Evolutionary conservation across 2,888 invertebrate genomes (phyloP).

Genomic region (Dicranocentrus wangi): DNA sequence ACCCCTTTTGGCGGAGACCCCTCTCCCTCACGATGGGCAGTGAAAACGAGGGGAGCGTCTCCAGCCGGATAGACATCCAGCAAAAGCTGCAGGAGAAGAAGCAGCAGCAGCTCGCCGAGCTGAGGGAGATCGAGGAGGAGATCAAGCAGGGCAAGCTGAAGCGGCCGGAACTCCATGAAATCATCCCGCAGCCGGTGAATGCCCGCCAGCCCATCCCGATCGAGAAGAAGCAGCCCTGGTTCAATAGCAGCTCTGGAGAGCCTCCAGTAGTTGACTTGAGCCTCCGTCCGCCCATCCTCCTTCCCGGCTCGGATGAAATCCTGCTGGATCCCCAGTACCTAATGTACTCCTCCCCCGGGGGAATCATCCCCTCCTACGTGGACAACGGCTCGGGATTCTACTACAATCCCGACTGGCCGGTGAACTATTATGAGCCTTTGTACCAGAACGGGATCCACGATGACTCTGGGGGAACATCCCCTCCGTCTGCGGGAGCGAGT

Average conservation of each 20-base stretch:
- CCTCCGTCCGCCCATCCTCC: slow-evolving; percentile 20
- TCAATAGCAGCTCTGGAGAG: slow-evolving; percentile 74
- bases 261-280: slow-evolving; percentile 4
- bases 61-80: slow-evolving; percentile 87
- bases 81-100: slow-evolving; percentile 91
- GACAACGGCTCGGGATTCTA: slow-evolving; percentile 62
- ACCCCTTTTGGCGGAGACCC: slow-evolving; percentile 74
- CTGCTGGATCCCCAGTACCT: slow-evolving; percentile 70
- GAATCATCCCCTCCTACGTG: slow-evolving; percentile 33
- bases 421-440: slow-evolving; percentile 70
- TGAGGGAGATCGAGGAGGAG: slow-evolving; percentile 88
- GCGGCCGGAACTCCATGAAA: slow-evolving; percentile 74
- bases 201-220: slow-evolving; percentile 82
- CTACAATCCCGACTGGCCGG: slow-evolving; percentile 69
- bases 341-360: slow-evolving; percentile 59
- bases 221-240: slow-evolving; percentile 81
- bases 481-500: slow-evolving; percentile 37
- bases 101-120: slow-evolving; percentile 88
- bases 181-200: slow-evolving; percentile 73
- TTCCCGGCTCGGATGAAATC: slow-evolving; percentile 52
- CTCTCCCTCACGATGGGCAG: slow-evolving; percentile 77
- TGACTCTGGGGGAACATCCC: slow-evolving; percentile 42
- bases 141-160: slow-evolving; percentile 85
- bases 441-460: slow-evolving; percentile 66
- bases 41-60: slow-evolving; percentile 85